Evolutionary conservation across 1,140 invertebrate genomes (phyloP).

Genomic region (Diabrotica virgifera): DNA sequence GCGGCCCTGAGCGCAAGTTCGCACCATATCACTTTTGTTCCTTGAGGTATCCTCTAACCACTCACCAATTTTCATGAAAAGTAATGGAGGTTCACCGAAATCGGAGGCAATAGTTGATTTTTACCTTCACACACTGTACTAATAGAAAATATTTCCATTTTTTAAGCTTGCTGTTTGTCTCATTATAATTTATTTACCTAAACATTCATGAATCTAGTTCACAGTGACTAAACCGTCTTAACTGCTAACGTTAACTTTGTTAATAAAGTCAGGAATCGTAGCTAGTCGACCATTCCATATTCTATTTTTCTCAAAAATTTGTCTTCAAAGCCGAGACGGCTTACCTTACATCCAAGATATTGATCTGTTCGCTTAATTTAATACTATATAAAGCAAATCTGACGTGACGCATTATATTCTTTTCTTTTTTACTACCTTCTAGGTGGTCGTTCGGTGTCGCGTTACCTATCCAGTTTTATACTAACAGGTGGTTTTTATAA

Average conservation of each 20-base stretch:
- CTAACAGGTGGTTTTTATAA: conserved; percentile 21
- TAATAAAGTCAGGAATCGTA: conserved; percentile 2
- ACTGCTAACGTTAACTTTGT: background rate
- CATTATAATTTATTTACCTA: background rate
- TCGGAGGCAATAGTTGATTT: too few species aligned
- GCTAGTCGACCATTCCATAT: background rate
- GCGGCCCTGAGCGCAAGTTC: too few species aligned
- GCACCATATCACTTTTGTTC: too few species aligned
- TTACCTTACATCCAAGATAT: conserved; percentile 15
- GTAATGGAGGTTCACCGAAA: too few species aligned
- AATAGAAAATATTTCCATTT: too few species aligned
- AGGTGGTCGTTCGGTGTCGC: conserved; percentile 16
- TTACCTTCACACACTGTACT: too few species aligned
- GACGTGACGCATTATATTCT: conserved; percentile 14
- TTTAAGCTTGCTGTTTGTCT: too few species aligned
- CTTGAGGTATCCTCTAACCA: too few species aligned
- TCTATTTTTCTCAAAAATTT: background rate
- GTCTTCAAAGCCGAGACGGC: conserved; percentile 6
- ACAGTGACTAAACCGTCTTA: background rate
- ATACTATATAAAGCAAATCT: conserved; percentile 5
- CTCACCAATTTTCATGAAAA: too few species aligned
- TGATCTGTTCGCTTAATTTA: conserved; percentile 14
- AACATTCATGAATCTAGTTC: background rate
- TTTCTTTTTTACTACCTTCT: conserved; percentile 11
- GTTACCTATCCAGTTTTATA: conserved; percentile 16